Percentiles rank a stretch among this genome's conserved stretches.
Conservation (phyloP, 2,113 vertebrate genomes). For the Eubucco bourcierii region DNA sequence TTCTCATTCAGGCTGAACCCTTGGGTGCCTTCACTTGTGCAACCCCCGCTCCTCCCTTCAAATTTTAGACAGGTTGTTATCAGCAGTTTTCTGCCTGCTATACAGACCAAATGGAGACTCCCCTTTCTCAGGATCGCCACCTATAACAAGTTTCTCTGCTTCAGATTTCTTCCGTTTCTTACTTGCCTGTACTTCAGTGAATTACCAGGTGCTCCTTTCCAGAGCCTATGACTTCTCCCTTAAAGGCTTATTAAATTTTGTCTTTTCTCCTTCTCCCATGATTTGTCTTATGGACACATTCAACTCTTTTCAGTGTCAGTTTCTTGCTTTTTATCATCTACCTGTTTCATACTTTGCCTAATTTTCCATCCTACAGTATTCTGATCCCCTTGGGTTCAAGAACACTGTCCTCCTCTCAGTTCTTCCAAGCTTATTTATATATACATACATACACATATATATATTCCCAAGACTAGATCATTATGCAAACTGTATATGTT, state of each 20-base stretch:
- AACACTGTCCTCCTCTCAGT: neutral
- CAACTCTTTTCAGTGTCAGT: neutral
- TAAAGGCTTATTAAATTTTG: neutral
- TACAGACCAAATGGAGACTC: constrained; percentile 52
- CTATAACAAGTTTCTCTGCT: constrained; percentile 42
- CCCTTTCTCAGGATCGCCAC: constrained; percentile 42
- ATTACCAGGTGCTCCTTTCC: neutral
- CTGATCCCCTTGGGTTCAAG: neutral
- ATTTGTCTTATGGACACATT: neutral
- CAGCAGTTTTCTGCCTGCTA: constrained; percentile 57
- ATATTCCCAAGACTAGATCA: neutral
- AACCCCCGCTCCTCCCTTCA: constrained; percentile 49
- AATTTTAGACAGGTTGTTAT: constrained; percentile 47
- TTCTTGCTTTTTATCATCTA: neutral
- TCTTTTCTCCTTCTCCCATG: neutral
- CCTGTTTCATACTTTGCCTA: neutral
- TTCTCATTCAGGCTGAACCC: constrained; percentile 58
- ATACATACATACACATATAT: neutral
- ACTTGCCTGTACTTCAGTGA: neutral
- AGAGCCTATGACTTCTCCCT: neutral
- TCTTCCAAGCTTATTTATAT: neutral
- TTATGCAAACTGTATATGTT: neutral
- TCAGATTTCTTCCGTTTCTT: neutral
- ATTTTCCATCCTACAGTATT: neutral
- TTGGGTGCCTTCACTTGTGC: neutral